Evolutionary conservation across 2,797 vertebrate genomes (phyloP).

Genomic region (Megalops cyprinoides): DNA sequence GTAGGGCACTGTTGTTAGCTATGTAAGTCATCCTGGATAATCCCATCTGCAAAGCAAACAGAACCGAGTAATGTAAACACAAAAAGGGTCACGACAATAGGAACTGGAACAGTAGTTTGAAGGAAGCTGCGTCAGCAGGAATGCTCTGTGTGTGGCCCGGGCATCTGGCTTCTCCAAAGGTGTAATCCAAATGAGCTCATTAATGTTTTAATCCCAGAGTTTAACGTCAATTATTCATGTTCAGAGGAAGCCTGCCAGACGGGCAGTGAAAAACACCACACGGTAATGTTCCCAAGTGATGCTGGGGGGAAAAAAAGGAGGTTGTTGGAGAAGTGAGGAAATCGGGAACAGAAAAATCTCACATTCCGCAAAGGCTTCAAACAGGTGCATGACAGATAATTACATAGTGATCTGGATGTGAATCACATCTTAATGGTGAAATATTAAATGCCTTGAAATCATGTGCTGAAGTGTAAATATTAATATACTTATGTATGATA

Average conservation of each 20-base stretch:
- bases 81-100: not conserved
- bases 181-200: slow-evolving; percentile 10
- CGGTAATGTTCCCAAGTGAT: not conserved
- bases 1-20: too few relatives aligned
- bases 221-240: slow-evolving; percentile 14
- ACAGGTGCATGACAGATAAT: not conserved
- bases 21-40: too few relatives aligned
- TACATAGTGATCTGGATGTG: not conserved
- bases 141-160: not conserved
- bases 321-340: not conserved
- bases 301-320: not conserved
- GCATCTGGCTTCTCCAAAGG: not conserved
- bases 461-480: not conserved
- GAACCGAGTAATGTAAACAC: not conserved
- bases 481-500: too few relatives aligned
- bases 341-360: not conserved
- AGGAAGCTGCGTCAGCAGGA: not conserved
- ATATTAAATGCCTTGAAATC: not conserved
- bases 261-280: not conserved
- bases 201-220: slow-evolving; percentile 22
- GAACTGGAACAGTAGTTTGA: not conserved
- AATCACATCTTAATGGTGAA: not conserved
- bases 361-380: not conserved
- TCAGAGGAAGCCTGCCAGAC: not conserved
- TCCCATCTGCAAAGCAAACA: not conserved